Percentiles rank a stretch among this genome's conserved stretches.
These are phyloP conservation scores for Mugil cephalus DNA, from an alignment of 2,113 vertebrate species.

Conservation along the genomic window DNA sequence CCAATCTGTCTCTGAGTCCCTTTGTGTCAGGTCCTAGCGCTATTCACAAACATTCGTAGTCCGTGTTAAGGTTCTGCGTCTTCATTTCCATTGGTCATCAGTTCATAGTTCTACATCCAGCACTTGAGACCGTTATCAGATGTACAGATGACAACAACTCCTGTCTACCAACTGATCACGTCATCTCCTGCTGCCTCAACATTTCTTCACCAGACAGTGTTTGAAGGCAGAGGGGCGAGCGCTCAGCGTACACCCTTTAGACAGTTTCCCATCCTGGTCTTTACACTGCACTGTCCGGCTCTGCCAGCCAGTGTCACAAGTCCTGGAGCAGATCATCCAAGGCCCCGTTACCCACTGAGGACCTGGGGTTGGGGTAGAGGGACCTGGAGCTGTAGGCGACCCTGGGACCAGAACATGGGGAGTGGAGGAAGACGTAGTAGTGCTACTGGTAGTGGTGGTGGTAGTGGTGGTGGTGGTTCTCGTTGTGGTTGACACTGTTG, in stretches of 20 bases:
- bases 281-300: slow-evolving; percentile 98
- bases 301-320: slow-evolving; percentile 97
- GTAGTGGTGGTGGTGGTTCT: slow-evolving; percentile 51
- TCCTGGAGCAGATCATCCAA: slow-evolving; percentile 95
- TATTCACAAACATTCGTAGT: slow-evolving; percentile 52
- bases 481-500: slow-evolving; percentile 31
- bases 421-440: slow-evolving; percentile 67
- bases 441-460: slow-evolving; percentile 28
- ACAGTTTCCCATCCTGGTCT: slow-evolving; percentile 88
- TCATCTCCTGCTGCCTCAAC: slow-evolving; percentile 81
- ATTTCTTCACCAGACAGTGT: slow-evolving; percentile 94
- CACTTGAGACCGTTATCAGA: slow-evolving; percentile 38
- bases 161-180: neutral
- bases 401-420: slow-evolving; percentile 68
- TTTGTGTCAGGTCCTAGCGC: slow-evolving; percentile 23
- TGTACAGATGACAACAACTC: slow-evolving; percentile 4
- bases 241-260: slow-evolving; percentile 89
- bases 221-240: slow-evolving; percentile 94
- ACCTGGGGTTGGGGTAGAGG: slow-evolving; percentile 62
- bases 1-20: slow-evolving; percentile 34
- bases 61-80: slow-evolving; percentile 36
- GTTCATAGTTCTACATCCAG: slow-evolving; percentile 54
- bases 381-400: slow-evolving; percentile 52
- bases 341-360: slow-evolving; percentile 92
- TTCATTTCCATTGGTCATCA: slow-evolving; percentile 9